These are phyloP conservation scores for Eristalis pertinax DNA, from an alignment of 2,888 invertebrate genomes.

Conservation along the genomic window DNA sequence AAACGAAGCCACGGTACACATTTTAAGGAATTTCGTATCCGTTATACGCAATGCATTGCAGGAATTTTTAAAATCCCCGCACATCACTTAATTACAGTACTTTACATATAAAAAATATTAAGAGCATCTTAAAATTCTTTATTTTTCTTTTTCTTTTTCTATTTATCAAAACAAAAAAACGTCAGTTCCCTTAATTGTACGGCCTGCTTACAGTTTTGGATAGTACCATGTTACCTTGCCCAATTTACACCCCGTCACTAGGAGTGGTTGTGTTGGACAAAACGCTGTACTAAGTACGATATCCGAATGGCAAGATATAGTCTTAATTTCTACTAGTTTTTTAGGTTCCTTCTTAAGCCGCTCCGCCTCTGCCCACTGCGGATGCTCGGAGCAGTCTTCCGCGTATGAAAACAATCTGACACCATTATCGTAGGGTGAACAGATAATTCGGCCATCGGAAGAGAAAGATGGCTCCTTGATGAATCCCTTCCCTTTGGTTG, in stretches of 20 bases:
- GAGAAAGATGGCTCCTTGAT: constrained; percentile 97
- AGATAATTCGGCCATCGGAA: constrained; percentile 93
- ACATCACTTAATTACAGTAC: background rate
- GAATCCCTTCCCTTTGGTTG: constrained; percentile 93
- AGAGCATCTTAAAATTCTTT: background rate
- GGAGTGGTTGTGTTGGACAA: constrained; percentile 91
- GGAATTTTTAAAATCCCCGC: background rate
- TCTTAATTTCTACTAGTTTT: constrained; percentile 85
- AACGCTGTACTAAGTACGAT: constrained; percentile 95
- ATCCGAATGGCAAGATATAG: constrained; percentile 88
- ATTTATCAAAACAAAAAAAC: background rate
- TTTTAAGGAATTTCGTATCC: background rate
- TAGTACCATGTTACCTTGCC: constrained; percentile 96
- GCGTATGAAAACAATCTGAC: constrained; percentile 92
- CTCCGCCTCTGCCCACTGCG: constrained; percentile 76
- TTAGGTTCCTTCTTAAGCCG: constrained; percentile 75
- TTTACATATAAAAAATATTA: background rate
- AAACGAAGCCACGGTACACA: background rate
- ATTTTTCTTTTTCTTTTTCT: background rate
- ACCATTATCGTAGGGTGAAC: constrained; percentile 94
- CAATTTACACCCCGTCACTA: constrained; percentile 94
- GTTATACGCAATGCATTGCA: background rate
- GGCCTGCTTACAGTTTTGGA: constrained; percentile 82
- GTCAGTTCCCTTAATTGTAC: background rate
- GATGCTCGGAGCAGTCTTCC: constrained; percentile 89